Evolutionary conservation across 2,888 invertebrate genomes (phyloP), one percentile per base, ranked within the genome.

Genomic region (Caenorhabditis zanzibari): DNA sequence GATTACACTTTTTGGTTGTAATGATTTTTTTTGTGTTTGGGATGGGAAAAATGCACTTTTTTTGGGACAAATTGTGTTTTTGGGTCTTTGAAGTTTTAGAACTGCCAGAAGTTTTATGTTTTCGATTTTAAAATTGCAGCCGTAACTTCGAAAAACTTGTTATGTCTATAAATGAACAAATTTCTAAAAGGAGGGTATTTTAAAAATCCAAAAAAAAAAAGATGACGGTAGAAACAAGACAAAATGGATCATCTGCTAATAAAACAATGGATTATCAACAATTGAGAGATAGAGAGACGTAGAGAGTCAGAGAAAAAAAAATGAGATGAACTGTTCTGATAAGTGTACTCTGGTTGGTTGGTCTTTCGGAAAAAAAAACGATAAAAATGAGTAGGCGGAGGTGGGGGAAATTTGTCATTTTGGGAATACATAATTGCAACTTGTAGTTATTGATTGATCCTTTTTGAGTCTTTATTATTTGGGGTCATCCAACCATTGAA

Each of bases 321-420:
- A n/a, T 16, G 22, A 59, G 59, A 59, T 59, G 59, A 38, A 59
- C 59, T 59, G 59, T 63, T n/a, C n/a, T 44, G 44, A 63, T 63
- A 41, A 44, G 63, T 63, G 63, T 63, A 63, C 63, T 63, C 63
- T 63, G 63, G 26, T 26, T 9, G 54, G 3, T 26, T 54, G 54
- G 26, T 26, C 54, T 54, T 54, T 54, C 14, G 54, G 26, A 26
- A 26, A 26, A 26, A 26, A 54, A 38, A 10, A 38, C 32, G 38
- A 38, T 38, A 38, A 12, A 10, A 38, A 6, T 10, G 38, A 38
- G 38, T 6, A 38, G 38, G 38, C 2, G 38, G 32, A 32, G 7
- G 19, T n/a, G n/a, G n/a, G 5, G 14, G 14, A 26, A 54, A 54
- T 26, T 24, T 26, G 54, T 26, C 54, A 54, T 7, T 52, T 5